Evolutionary conservation across 2,797 vertebrate species (phyloP).

Genomic region (Podargus strigoides): DNA sequence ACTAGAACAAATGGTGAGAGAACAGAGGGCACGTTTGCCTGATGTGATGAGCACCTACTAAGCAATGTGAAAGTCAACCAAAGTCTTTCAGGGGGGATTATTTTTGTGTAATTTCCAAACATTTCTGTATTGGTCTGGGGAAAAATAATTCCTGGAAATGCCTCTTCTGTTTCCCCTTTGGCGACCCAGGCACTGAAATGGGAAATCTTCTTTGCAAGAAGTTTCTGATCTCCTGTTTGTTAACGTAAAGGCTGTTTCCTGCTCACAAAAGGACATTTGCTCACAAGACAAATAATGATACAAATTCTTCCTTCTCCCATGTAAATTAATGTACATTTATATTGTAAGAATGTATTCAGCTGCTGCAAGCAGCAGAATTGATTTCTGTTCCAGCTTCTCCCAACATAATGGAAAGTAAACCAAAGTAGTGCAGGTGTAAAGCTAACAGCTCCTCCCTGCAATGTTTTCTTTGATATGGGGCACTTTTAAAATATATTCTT

Average conservation of each 20-base stretch:
- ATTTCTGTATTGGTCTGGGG: background rate
- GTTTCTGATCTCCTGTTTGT: background rate
- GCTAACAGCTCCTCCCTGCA: background rate
- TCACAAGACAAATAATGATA: background rate
- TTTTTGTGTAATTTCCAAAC: background rate
- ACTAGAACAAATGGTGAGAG: background rate
- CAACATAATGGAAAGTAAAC: background rate
- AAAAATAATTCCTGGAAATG: background rate
- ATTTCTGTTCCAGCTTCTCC: background rate
- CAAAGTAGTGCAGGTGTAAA: background rate
- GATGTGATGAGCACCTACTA: background rate
- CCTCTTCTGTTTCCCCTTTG: background rate
- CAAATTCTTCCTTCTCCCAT: background rate
- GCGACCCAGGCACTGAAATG: background rate
- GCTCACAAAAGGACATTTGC: background rate
- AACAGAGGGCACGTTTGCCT: background rate
- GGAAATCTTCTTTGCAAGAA: background rate
- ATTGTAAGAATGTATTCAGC: background rate
- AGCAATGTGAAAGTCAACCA: background rate
- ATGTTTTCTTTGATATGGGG: background rate
- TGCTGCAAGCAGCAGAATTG: background rate
- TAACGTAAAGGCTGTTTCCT: background rate
- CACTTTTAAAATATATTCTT: background rate
- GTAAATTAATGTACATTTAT: background rate
- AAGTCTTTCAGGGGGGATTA: background rate